Evolutionary conservation across 2,797 vertebrate genomes (phyloP).

Genomic region (Bovichtus diacanthus): DNA sequence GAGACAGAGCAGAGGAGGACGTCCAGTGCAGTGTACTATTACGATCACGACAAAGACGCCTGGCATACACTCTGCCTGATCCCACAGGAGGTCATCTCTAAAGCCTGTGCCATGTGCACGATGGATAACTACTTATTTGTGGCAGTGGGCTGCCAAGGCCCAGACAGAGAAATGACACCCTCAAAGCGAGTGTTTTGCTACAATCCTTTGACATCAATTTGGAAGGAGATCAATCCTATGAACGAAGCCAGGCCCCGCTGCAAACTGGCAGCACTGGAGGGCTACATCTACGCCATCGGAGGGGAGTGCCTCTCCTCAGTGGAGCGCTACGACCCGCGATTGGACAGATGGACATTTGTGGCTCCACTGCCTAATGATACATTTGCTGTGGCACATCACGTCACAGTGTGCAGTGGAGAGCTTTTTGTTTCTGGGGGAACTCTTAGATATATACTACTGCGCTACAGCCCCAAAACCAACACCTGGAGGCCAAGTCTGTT

Average conservation of each 20-base stretch:
- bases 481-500: constrained; percentile 85
- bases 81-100: constrained; percentile 89
- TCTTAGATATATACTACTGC: constrained; percentile 88
- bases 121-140: constrained; percentile 98
- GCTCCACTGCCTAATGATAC: constrained; percentile 91
- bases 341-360: constrained; percentile 90
- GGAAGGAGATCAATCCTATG: constrained; percentile 92
- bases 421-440: constrained; percentile 93
- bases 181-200: constrained; percentile 94
- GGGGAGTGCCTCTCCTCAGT: constrained; percentile 94
- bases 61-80: constrained; percentile 88
- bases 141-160: constrained; percentile 88
- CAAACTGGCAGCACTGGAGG: constrained; percentile 91
- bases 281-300: constrained; percentile 93
- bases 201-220: constrained; percentile 91
- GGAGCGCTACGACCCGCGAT: constrained; percentile 92
- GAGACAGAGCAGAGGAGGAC: constrained; percentile 50
- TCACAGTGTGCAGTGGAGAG: constrained; percentile 87
- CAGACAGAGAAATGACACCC: constrained; percentile 75
- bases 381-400: constrained; percentile 93
- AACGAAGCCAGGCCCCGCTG: constrained; percentile 93
- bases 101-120: constrained; percentile 89
- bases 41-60: constrained; percentile 84
- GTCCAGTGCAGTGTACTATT: constrained; percentile 89
- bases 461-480: constrained; percentile 85